A percentile compares a stretch with the other conserved stretches of the same genome.
These are phyloP conservation scores for Rotaria sp. DNA, from an alignment of 2,888 invertebrate species.

Conservation along the genomic window DNA sequence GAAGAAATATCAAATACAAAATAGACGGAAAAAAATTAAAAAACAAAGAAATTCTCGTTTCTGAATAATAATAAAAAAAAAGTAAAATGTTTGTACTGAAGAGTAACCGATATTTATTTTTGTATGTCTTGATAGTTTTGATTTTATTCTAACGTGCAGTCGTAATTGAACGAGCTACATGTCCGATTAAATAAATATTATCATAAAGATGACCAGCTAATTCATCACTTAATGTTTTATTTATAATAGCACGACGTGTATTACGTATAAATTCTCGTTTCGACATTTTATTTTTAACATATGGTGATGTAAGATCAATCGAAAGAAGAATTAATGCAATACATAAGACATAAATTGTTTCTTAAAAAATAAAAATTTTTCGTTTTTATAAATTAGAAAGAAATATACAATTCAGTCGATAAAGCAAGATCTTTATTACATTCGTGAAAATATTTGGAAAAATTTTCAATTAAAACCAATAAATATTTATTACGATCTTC, in stretches of 20 bases:
- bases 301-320: conserved; percentile 57
- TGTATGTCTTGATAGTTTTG: neutral
- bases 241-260: conserved; percentile 53
- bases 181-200: conserved; percentile 58
- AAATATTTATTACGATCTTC: conserved; percentile 55
- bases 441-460: conserved; percentile 55
- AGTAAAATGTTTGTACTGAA: neutral
- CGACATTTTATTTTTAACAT: conserved; percentile 60
- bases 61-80: neutral
- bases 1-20: neutral
- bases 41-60: neutral
- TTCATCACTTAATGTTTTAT: conserved; percentile 53
- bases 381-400: neutral
- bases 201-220: conserved; percentile 58
- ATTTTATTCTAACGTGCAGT: neutral
- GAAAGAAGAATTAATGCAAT: conserved; percentile 59
- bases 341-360: conserved; percentile 57
- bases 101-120: neutral
- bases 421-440: conserved; percentile 57
- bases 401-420: conserved; percentile 50
- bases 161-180: conserved; percentile 49
- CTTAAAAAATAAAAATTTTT: conserved; percentile 44
- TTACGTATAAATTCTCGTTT: conserved; percentile 59
- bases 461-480: conserved; percentile 55
- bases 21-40: neutral